Evolutionary conservation across 2,888 invertebrate species (phyloP).

Genomic region (Punctoribates punctum): DNA sequence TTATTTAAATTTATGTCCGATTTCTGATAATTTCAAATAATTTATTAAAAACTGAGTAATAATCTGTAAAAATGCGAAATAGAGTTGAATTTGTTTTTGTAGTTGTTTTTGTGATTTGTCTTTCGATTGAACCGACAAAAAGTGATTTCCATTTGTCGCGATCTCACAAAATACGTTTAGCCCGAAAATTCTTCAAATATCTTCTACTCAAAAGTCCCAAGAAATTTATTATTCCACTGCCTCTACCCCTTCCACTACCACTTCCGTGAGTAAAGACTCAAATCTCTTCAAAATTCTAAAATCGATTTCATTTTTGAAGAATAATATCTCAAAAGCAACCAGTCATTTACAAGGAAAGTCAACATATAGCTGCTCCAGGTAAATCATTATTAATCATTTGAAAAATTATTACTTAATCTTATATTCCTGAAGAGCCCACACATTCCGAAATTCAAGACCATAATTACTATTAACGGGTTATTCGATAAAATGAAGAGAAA

Average conservation of each 20-base stretch:
- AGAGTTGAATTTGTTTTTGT: background rate
- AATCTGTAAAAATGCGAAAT: background rate
- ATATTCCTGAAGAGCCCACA: no score
- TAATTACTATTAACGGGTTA: no score
- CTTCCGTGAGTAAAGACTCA: background rate
- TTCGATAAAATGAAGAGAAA: no score
- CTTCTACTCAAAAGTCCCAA: background rate
- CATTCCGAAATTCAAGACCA: no score
- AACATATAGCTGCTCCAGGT: no score
- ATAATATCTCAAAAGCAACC: background rate
- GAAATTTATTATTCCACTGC: conserved; percentile 6
- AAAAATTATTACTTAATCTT: no score
- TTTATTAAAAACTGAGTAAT: background rate
- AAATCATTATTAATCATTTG: no score
- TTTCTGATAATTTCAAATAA: background rate
- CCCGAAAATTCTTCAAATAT: background rate
- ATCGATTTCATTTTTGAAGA: background rate
- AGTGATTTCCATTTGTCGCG: background rate
- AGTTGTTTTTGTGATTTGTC: background rate
- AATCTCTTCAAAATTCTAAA: background rate
- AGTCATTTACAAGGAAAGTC: no score
- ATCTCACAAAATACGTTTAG: background rate
- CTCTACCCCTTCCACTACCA: background rate
- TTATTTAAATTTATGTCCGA: no score
- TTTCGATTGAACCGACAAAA: background rate